Evolutionary conservation across 1,140 invertebrate species (phyloP), one percentile per base, ranked within the genome.

Genomic region (Drosophila triauraria): DNA sequence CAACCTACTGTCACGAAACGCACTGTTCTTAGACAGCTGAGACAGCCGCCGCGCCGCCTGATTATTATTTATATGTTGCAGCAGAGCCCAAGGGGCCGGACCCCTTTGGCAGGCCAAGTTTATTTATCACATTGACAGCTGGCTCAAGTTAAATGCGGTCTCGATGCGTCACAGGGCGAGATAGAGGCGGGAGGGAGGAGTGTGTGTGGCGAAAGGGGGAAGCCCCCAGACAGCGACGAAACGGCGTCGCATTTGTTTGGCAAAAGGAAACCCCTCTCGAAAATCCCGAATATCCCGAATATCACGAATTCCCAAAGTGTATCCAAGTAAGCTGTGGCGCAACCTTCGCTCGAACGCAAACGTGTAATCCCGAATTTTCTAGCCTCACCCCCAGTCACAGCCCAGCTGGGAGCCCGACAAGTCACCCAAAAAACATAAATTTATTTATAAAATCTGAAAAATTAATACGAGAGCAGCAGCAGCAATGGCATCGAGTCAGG

Each of bases 51-150:
- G 48, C 46, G 57, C 40, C 32, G 50, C 54, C 44, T 42, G 61
- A 63, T 78, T 76, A 75, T 76, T 75, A 76, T 76, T 77, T 75
- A 68, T 77, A 53, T 70, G 74, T 54, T 76, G 74, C 72, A 54
- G 63, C 53, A 75, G n/a, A 42, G 40, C 44, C 25, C 47, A 62
- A 43, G 75, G 32, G 44, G 50, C 17, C 35, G 46, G 35, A 38
- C 23, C 59, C 27, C 56, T 48, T 75, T 61, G 43, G 78, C 63
- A 42, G 78, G 69, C 71, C 71, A 80, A 88, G 80, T 83, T 87
- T 87, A 83, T 87, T 88, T 87, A 87, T 88, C 80, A 83, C 84
- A 88, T 87, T 88, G 84, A 88, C 84, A 87, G 84, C 80, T 78
- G 84, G 53, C 72, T 87, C 72, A 84, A 83, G 72, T 88, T 87